Conservation (phyloP, 2,797 vertebrate species). For the Agapornis canus region DNA sequence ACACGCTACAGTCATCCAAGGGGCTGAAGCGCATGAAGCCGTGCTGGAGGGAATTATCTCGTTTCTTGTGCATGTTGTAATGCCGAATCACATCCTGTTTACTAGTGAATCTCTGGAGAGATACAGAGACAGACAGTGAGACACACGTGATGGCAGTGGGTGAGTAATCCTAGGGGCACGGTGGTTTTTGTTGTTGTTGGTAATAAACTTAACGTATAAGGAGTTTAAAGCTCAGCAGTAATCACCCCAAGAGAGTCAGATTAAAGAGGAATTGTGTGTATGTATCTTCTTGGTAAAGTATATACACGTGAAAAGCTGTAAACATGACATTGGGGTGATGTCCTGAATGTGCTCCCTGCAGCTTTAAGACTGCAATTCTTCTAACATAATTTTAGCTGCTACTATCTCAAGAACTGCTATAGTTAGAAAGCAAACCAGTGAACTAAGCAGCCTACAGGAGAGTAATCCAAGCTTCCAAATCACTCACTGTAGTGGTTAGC, state of each 20-base stretch:
- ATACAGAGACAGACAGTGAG: constrained; percentile 25
- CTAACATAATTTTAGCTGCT: constrained; percentile 50
- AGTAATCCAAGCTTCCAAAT: constrained; percentile 6
- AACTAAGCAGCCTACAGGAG: constrained; percentile 26
- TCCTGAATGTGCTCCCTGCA: constrained; percentile 12
- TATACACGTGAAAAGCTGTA: not conserved
- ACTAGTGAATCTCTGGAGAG: constrained; percentile 95
- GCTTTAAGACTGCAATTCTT: constrained; percentile 46
- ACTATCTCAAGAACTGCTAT: constrained; percentile 52
- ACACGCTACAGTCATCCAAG: constrained; percentile 98
- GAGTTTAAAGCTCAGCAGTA: not conserved
- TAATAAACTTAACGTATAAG: not conserved
- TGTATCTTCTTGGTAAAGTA: not conserved
- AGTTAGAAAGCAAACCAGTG: constrained; percentile 63
- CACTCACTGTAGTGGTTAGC: not conserved
- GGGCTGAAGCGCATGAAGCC: constrained; percentile 99
- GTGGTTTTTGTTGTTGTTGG: not conserved
- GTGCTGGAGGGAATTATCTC: constrained; percentile 98
- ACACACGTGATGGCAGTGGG: not conserved
- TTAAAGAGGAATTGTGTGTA: not conserved
- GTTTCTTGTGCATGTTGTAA: constrained; percentile 99
- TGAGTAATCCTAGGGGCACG: not conserved
- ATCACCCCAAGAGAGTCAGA: not conserved
- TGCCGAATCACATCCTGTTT: constrained; percentile 99
- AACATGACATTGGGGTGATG: not conserved